These are phyloP conservation scores for Dasypus novemcinctus DNA, from an alignment of 2,113 vertebrate genomes.

Conservation along the genomic window DNA sequence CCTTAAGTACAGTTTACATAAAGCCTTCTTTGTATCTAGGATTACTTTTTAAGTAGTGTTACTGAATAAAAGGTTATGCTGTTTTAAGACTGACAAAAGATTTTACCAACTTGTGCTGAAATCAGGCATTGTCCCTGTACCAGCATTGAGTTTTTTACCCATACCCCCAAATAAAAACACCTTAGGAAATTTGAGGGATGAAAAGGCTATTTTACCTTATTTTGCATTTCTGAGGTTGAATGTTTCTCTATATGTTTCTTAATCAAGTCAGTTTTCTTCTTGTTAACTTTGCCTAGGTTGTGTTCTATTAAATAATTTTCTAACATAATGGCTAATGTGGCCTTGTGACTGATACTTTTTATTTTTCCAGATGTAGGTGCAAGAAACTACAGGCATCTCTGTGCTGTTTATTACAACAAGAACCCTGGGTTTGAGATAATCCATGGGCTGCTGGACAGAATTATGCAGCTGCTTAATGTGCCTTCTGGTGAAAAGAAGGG, in stretches of 20 bases:
- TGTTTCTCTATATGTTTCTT: neutral
- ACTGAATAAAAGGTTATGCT: neutral
- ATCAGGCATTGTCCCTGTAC: neutral
- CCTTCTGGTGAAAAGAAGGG: conserved; percentile 85
- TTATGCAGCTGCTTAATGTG: conserved; percentile 95
- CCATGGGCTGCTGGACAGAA: conserved; percentile 95
- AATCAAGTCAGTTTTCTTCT: neutral
- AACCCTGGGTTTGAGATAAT: conserved; percentile 97
- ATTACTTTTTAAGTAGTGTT: neutral
- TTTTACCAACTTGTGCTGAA: neutral
- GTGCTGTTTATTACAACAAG: conserved; percentile 95
- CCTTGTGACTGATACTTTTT: conserved; percentile 47
- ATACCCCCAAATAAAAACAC: neutral
- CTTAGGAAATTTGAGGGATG: neutral
- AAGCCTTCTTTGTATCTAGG: neutral
- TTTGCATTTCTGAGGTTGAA: neutral
- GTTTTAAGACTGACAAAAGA: neutral
- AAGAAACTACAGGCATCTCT: conserved; percentile 92
- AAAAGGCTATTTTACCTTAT: neutral
- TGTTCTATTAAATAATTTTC: neutral
- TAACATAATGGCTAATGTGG: conserved; percentile 5
- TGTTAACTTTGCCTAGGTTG: neutral
- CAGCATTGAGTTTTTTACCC: neutral
- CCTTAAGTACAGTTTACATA: neutral
- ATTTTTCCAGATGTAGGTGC: conserved; percentile 92